Percentiles rank a stretch among this genome's conserved stretches.
These are phyloP conservation scores for Harpagus bidentatus DNA, from an alignment of 2,113 vertebrate genomes.

Conservation along the genomic window DNA sequence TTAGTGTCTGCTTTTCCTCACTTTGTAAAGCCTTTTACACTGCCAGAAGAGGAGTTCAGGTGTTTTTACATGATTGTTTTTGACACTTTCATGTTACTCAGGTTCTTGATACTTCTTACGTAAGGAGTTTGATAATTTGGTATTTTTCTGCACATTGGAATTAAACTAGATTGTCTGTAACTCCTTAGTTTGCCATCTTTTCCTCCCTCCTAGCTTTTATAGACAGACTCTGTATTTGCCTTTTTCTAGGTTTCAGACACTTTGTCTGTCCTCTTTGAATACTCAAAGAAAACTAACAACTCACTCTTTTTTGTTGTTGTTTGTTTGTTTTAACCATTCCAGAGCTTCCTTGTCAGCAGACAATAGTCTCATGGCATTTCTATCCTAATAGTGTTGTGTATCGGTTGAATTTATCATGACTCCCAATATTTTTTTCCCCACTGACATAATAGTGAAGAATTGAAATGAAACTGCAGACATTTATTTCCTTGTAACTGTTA, in stretches of 20 bases:
- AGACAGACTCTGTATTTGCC: neutral
- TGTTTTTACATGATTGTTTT: neutral
- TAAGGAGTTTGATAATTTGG: neutral
- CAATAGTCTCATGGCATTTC: neutral
- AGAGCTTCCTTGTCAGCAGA: neutral
- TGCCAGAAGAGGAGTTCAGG: neutral
- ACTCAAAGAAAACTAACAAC: neutral
- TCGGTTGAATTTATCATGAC: neutral
- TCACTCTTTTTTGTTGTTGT: neutral
- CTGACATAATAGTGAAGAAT: neutral
- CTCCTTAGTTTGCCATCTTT: neutral
- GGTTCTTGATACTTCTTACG: neutral
- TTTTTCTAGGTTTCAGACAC: neutral
- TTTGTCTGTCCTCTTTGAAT: neutral
- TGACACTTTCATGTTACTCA: neutral
- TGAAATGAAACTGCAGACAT: neutral
- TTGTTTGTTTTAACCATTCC: neutral
- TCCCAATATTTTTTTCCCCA: neutral
- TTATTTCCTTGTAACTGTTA: neutral
- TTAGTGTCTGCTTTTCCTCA: neutral
- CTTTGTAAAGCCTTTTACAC: neutral
- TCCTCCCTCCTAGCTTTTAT: neutral
- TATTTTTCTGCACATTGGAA: neutral
- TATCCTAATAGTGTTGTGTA: neutral
- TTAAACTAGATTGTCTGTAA: neutral